Base-by-base conservation (phyloP, 2,113 vertebrate species). In the Ploceus nigricollis region DNA sequence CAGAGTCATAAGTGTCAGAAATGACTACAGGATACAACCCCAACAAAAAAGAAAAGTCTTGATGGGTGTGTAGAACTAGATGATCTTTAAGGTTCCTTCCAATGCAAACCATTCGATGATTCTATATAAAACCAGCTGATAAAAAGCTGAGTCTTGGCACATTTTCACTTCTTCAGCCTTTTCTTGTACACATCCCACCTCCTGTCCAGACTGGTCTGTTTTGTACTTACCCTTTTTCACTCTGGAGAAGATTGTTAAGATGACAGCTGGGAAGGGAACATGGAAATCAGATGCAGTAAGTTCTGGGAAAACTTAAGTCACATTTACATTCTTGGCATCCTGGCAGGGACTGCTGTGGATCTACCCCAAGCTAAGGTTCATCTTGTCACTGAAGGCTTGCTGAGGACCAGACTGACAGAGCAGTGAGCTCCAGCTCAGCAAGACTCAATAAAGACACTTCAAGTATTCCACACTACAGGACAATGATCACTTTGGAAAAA, bases 11-110 rank as follows among this genome's bases (percentile, higher is more conserved):
- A 57, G 30, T 65, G 14, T 53, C 42, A 81, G 63, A 83, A 86
- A 69, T 64, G 80, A 60, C 53, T 69, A 33, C 18, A 42, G 40
- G 40, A 42, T 77, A 42, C 27, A 83, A 40, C 2, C 6, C 51
- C 31, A 39, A 28, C 5, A n/a, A 66, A 58, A 50, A 33, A 37
- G 5, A 23, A 39, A 72, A 58, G 15, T 58, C 53, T 53, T 82
- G 24, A 17, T 0, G 1, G 5, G 19, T 4, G 4, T 24, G 24
- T n/a, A 24, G n/a, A 75, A 68, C 14, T 30, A 53, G 45, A 35
- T 35, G 7, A 18, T 31, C 13, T 60, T 75, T 60, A 75, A 68
- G 39, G 24, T 53, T 53, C 23, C 15, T 60, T 75, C 16, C n/a
- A 68, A n/a, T 1, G 3, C 24, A 75, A 60, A 68, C 20, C 5